Evolutionary conservation across 1,140 invertebrate genomes (phyloP), one percentile per base, ranked within the genome.

Genomic region (Bradysia coprophila): DNA sequence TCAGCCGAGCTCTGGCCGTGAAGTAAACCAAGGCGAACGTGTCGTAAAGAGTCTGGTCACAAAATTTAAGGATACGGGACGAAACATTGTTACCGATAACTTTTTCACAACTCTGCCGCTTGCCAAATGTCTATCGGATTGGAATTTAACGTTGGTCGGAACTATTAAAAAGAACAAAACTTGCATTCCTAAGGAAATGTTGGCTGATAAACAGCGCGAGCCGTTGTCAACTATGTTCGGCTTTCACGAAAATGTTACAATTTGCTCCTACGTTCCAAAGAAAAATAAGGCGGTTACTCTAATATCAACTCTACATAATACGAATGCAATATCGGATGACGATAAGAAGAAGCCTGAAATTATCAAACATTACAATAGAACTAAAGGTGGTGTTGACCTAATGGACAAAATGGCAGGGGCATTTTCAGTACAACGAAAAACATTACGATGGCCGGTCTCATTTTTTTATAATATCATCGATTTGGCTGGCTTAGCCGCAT

Each of bases 141-240:
- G 49, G 23, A 43, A 47, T 43, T 45, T 67, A 34, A 58, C 58
- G 23, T 49, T 62, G 42, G 49, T 65, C 13, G 65, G 64, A 16
- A 67, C 64, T 15, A 38, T 67, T 24, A 55, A 52, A 45, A 64
- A 61, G 54, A 65, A 66, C 44, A 65, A 65, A 54, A 49, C 45
- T 37, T 45, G 44, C 13, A 33, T 39, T 8, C 21, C 24, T 21
- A 21, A 8, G 11, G 21, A 23, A 20, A 9, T 39, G 8, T 13
- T 5, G 8, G 11, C 6, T 20, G 8, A 18, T 18, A 5, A 10
- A 23, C 6, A 11, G 9, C 19, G 16, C 19, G 20, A 18, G 21
- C 16, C 15, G 6, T 5, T 8, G 6, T 39, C 15, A 18, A 20
- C 38, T 39, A 6, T 48, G 32, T 45, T 47, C 42, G 48, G 48